Percentiles rank a stretch among this genome's conserved stretches.
Conservation (phyloP, 2,888 invertebrate genomes). For the Pristionchus arcanus region DNA sequence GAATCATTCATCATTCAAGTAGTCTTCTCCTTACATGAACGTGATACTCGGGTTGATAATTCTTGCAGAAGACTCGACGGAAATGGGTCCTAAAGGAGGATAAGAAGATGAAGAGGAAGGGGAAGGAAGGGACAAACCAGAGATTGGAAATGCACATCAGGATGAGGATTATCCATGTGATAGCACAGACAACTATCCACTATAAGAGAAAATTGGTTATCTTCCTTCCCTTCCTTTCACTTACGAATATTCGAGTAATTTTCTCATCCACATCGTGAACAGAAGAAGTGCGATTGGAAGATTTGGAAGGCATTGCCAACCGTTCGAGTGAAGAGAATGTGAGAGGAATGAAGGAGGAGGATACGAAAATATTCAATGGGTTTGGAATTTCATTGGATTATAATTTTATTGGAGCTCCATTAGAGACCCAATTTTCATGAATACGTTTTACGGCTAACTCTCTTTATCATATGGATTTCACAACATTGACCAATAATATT, state of each 20-base stretch:
- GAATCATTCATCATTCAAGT: not conserved
- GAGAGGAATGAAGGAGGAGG: not conserved
- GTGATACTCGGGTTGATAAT: not conserved
- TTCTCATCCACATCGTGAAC: not conserved
- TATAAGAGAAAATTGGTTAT: not conserved
- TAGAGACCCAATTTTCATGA: too few species aligned
- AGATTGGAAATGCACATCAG: not conserved
- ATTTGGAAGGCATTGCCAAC: not conserved
- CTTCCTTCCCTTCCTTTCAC: not conserved
- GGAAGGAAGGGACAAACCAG: not conserved
- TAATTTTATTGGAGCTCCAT: too few species aligned
- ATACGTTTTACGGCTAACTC: not conserved
- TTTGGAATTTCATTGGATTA: too few species aligned
- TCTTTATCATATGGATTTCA: slow-evolving; percentile 1
- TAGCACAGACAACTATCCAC: slow-evolving; percentile 3
- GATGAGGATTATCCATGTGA: slow-evolving; percentile 8
- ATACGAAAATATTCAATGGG: not conserved
- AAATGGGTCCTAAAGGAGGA: slow-evolving; percentile 2
- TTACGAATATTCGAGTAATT: slow-evolving; percentile 29
- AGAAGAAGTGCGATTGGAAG: not conserved
- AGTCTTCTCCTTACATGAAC: not conserved
- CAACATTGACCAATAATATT: not conserved
- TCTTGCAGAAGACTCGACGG: not conserved
- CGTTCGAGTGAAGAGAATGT: not conserved
- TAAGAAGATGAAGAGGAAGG: not conserved